phyloP scores from a whole-genome alignment of 2,797 vertebrate species.

The Phalloptychus januarius region DNA sequence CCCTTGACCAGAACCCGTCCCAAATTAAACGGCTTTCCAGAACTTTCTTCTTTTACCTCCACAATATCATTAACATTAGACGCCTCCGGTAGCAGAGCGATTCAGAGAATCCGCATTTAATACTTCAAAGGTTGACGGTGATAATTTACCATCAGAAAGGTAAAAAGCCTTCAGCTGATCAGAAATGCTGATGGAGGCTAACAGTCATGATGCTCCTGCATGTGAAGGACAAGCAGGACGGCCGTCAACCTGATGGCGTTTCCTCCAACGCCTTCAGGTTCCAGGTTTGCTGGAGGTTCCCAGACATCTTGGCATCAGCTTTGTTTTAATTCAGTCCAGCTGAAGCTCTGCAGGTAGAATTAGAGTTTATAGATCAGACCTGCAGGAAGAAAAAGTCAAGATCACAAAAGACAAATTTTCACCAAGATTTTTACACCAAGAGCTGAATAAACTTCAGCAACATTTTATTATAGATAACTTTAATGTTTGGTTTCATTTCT shows the following conservation, averaged over 20 bases:
- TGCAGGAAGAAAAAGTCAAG: background rate
- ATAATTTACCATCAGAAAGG: background rate
- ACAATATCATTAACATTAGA: background rate
- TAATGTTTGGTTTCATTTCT: too few relatives aligned
- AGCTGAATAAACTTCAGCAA: background rate
- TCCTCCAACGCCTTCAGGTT: too few relatives aligned
- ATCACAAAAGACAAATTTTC: background rate
- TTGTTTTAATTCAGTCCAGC: background rate
- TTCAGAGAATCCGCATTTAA: background rate
- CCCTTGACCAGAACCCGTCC: background rate
- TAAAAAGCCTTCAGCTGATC: background rate
- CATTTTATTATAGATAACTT: background rate
- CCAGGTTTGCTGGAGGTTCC: background rate
- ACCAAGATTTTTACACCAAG: background rate
- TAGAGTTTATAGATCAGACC: background rate
- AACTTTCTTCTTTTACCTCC: background rate
- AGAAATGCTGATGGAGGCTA: too few relatives aligned
- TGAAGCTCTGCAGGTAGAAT: background rate
- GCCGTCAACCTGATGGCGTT: too few relatives aligned
- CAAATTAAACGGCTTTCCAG: background rate
- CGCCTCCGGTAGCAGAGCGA: background rate
- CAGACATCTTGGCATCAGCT: too few relatives aligned
- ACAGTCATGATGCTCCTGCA: too few relatives aligned
- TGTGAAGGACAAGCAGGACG: too few relatives aligned
- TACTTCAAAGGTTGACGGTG: background rate